Evolutionary conservation across 2,113 vertebrate genomes (phyloP).

Genomic region (cattle (Bos taurus)): DNA sequence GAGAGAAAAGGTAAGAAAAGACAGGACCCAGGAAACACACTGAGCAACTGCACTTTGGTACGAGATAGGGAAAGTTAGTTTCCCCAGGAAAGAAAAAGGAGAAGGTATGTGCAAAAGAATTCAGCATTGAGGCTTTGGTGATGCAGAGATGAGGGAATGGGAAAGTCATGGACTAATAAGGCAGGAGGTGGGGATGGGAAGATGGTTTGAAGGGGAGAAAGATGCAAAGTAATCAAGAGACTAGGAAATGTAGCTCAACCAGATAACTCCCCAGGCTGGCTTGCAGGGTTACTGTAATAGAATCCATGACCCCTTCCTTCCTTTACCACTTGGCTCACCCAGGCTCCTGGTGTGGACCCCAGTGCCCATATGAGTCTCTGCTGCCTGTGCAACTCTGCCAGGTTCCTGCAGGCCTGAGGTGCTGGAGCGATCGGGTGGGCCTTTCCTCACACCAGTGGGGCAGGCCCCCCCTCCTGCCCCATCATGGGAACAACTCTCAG

Average conservation of each 20-base stretch:
- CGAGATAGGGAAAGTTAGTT: neutral
- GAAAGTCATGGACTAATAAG: accelerated
- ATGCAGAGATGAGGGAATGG: neutral
- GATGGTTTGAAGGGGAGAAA: neutral
- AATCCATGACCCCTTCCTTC: neutral
- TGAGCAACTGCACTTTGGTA: neutral
- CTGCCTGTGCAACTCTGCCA: neutral
- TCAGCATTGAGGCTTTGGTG: too few relatives aligned
- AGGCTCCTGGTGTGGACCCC: neutral
- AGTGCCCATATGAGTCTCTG: neutral
- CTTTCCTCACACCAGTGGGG: neutral
- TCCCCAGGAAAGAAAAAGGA: neutral
- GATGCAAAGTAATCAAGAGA: neutral
- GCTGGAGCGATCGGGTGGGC: neutral
- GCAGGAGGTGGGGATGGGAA: neutral
- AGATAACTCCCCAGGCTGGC: neutral
- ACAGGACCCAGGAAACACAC: neutral
- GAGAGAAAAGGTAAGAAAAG: neutral
- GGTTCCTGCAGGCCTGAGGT: neutral
- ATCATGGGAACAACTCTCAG: accelerated
- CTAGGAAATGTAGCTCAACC: too few relatives aligned
- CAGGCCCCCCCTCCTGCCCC: neutral
- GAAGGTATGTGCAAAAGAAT: neutral
- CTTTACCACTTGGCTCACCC: accelerated
- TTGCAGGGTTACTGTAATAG: neutral